Evolutionary conservation across 1,140 invertebrate species (phyloP).

Genomic region (Thalassaphorura encarpata): DNA sequence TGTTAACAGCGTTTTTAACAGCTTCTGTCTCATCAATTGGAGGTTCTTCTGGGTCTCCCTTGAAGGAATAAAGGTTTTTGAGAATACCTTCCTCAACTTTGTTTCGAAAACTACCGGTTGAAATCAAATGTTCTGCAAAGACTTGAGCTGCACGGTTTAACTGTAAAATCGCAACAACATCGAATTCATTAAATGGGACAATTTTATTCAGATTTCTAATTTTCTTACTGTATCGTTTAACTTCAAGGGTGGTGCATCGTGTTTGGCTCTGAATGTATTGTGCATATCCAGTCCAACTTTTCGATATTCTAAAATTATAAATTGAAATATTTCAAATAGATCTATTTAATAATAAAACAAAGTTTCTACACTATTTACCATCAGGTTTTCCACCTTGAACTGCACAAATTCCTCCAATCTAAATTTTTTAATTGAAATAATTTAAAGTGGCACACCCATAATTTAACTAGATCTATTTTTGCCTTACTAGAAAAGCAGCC

Average conservation of each 20-base stretch:
- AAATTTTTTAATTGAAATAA: too few species aligned
- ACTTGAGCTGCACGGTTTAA: conserved; percentile 11
- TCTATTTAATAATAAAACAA: too few species aligned
- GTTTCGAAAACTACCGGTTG: background rate
- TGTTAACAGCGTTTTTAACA: background rate
- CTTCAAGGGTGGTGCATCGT: background rate
- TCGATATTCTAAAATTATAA: conserved; percentile 12
- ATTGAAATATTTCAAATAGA: too few species aligned
- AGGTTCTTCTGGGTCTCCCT: background rate
- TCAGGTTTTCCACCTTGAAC: too few species aligned
- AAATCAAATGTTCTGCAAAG: conserved; percentile 12
- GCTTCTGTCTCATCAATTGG: background rate
- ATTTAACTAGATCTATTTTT: too few species aligned
- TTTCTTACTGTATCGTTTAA: conserved; percentile 7
- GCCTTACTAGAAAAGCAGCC: too few species aligned
- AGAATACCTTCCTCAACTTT: conserved; percentile 1
- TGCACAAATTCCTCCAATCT: too few species aligned
- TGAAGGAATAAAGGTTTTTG: background rate
- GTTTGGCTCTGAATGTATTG: conserved; percentile 6
- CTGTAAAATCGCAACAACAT: background rate
- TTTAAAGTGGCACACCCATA: too few species aligned
- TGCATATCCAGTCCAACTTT: conserved; percentile 1
- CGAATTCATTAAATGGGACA: background rate
- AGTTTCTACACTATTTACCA: too few species aligned
- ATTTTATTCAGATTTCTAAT: background rate